Conservation (phyloP, 1,140 invertebrate species). For the Drosophila funebris region DNA sequence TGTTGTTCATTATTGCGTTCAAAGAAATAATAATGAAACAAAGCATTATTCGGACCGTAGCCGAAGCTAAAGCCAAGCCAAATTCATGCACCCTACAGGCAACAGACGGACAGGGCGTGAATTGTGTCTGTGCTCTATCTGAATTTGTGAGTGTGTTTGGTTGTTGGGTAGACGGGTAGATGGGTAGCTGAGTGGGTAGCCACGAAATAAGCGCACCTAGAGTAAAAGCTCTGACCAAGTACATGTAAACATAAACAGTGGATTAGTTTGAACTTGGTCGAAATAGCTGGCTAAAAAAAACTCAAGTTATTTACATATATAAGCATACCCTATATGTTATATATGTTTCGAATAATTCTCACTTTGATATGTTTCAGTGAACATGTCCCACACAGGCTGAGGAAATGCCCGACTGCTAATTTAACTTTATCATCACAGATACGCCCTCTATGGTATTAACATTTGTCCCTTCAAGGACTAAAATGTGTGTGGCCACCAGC, state of each 20-base stretch:
- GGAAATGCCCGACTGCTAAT: slow-evolving; percentile 33
- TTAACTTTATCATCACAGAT: slow-evolving; percentile 63
- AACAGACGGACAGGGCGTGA: background rate
- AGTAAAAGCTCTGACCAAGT: too few species aligned
- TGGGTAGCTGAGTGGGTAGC: too few species aligned
- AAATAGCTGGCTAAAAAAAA: too few species aligned
- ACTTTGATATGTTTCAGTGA: background rate
- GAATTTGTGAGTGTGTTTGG: background rate
- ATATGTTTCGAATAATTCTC: background rate
- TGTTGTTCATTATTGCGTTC: slow-evolving; percentile 62
- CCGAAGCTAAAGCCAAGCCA: background rate
- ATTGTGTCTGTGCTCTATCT: background rate
- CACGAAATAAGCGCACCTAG: too few species aligned
- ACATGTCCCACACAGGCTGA: background rate
- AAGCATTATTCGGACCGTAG: slow-evolving; percentile 39
- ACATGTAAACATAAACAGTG: too few species aligned
- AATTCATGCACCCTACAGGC: slow-evolving; percentile 1
- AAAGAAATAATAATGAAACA: slow-evolving; percentile 54
- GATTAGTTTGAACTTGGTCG: too few species aligned
- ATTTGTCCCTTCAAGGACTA: background rate
- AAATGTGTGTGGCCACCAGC: slow-evolving; percentile 64
- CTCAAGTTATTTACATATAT: too few species aligned
- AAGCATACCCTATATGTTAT: background rate
- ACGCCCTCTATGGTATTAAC: slow-evolving; percentile 57
- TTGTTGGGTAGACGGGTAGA: background rate